These are phyloP conservation scores for Petrocephalus zakoni DNA, from an alignment of 2,113 vertebrate species.

Conservation along the genomic window DNA sequence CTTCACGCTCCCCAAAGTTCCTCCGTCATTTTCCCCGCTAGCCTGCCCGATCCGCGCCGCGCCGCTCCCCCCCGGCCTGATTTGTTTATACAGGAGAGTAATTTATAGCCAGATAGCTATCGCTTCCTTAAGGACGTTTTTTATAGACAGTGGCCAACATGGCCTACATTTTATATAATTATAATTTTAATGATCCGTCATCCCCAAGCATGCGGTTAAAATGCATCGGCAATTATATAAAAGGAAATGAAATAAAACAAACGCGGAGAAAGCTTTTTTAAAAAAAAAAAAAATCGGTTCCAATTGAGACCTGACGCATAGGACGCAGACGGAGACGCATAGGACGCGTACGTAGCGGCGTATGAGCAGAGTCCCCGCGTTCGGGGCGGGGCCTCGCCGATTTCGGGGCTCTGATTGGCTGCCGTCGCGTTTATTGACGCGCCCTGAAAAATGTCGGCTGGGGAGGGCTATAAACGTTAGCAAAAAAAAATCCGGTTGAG, in stretches of 20 bases:
- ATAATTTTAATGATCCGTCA: not conserved
- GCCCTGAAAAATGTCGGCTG: not conserved
- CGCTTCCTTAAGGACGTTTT: conserved; percentile 20
- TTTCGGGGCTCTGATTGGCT: conserved; percentile 2
- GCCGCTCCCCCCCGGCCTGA: conserved; percentile 9
- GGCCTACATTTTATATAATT: not conserved
- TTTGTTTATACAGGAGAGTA: conserved; percentile 24
- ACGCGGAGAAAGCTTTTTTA: conserved; percentile 44
- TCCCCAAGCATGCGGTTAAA: not conserved
- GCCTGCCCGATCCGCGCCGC: too few species aligned
- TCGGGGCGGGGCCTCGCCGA: not conserved
- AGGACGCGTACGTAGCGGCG: conserved; percentile 50
- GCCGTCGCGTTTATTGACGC: not conserved
- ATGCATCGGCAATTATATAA: conserved; percentile 25
- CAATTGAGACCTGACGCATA: conserved; percentile 60
- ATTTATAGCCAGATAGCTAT: conserved; percentile 24
- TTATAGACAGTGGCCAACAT: conserved; percentile 15
- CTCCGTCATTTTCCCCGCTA: conserved; percentile 12
- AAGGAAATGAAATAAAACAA: conserved; percentile 41
- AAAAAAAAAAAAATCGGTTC: conserved; percentile 58
- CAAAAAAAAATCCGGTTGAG: not conserved
- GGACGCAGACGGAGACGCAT: conserved; percentile 36
- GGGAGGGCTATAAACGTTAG: not conserved
- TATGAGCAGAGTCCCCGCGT: conserved; percentile 18
- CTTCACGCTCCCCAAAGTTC: conserved; percentile 18